Conservation (phyloP, 2,113 vertebrate species). For the Canis aureus region DNA sequence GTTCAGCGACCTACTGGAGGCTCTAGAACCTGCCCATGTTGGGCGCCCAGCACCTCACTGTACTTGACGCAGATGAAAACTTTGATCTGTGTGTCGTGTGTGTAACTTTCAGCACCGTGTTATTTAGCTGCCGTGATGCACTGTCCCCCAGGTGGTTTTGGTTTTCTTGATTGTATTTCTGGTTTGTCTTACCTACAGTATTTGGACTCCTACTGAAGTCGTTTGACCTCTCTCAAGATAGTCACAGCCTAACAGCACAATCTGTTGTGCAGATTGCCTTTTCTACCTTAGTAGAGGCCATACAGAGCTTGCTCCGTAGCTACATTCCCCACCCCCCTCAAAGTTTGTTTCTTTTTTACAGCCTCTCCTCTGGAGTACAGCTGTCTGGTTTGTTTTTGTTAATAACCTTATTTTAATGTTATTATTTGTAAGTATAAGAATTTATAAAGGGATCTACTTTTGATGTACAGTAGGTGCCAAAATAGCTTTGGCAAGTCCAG, state of each 20-base stretch:
- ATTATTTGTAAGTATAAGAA: slow-evolving; percentile 86
- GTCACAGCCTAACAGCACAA: not conserved
- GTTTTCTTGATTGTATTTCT: not conserved
- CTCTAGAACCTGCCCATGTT: slow-evolving; percentile 49
- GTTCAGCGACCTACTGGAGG: slow-evolving; percentile 61
- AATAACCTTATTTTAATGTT: slow-evolving; percentile 83
- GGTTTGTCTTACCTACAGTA: slow-evolving; percentile 39
- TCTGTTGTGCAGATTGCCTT: not conserved
- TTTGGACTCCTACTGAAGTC: not conserved
- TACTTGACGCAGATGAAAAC: slow-evolving; percentile 32
- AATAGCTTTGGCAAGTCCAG: slow-evolving; percentile 82
- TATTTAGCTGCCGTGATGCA: slow-evolving; percentile 11
- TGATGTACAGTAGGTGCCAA: slow-evolving; percentile 78
- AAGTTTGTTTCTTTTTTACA: slow-evolving; percentile 68
- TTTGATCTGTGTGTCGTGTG: slow-evolving; percentile 35
- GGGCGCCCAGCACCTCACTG: not conserved
- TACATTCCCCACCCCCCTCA: not conserved
- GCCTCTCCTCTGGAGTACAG: slow-evolving; percentile 79
- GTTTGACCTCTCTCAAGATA: slow-evolving; percentile 10
- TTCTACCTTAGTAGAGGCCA: slow-evolving; percentile 31
- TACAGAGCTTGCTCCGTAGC: not conserved
- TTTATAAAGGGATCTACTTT: slow-evolving; percentile 83
- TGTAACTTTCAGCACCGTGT: not conserved
- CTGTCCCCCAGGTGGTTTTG: slow-evolving; percentile 6
- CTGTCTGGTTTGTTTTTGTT: slow-evolving; percentile 79